Evolutionary conservation across 2,888 invertebrate species (phyloP).

Genomic region (Microplitis manilae): DNA sequence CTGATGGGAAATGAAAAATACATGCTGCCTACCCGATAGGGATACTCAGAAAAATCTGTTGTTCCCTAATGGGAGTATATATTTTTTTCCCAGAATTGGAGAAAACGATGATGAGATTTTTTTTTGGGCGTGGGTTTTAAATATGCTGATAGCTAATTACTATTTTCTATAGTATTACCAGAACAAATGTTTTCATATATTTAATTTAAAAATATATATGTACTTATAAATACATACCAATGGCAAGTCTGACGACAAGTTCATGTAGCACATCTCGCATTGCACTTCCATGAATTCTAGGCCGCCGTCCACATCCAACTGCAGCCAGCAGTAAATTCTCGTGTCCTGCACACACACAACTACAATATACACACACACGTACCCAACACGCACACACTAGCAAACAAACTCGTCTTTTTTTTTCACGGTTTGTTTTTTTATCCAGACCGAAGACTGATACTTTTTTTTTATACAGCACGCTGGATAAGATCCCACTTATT

Average conservation of each 20-base stretch:
- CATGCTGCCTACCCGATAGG: conserved; percentile 30
- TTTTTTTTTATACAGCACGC: neutral
- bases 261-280: conserved; percentile 52
- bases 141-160: neutral
- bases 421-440: conserved; percentile 6
- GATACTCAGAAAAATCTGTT: conserved; percentile 50
- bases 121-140: conserved; percentile 26
- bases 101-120: conserved; percentile 22
- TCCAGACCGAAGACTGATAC: neutral
- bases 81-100: conserved; percentile 39
- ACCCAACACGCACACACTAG: conserved; percentile 8
- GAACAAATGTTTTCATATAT: neutral
- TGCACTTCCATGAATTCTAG: conserved; percentile 53
- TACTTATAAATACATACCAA: conserved; percentile 49
- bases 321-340: conserved; percentile 16
- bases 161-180: neutral
- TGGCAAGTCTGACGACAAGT: conserved; percentile 44
- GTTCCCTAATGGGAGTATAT: conserved; percentile 42
- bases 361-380: neutral
- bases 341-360: neutral
- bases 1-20: conserved; percentile 47
- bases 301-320: conserved; percentile 37
- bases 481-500: neutral
- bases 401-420: conserved; percentile 43
- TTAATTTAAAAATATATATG: neutral